These are phyloP conservation scores for Epicauta chinensis DNA, from an alignment of 1,140 invertebrate species.

Conservation along the genomic window DNA sequence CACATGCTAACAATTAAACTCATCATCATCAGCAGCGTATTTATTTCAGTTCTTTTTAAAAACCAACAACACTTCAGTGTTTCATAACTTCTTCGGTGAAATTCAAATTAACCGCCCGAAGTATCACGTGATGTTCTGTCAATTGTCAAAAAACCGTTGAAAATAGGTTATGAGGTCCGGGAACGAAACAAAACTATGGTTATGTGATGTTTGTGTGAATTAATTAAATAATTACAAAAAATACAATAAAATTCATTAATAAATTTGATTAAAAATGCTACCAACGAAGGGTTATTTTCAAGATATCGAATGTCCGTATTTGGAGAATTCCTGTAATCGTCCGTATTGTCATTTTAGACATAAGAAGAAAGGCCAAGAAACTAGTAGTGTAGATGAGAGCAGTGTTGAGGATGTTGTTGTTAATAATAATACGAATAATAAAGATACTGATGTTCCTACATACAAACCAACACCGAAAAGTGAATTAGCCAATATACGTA, in stretches of 20 bases:
- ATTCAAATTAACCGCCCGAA: not conserved
- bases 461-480: slow-evolving; percentile 46
- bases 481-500: slow-evolving; percentile 34
- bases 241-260: not conserved
- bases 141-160: not conserved
- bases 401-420: slow-evolving; percentile 14
- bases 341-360: slow-evolving; percentile 88
- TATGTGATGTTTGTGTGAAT: not conserved
- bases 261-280: slow-evolving; percentile 58
- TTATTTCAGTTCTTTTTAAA: no score
- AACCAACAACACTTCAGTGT: no score
- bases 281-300: slow-evolving; percentile 81
- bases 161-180: not conserved
- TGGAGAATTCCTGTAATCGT: slow-evolving; percentile 69
- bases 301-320: slow-evolving; percentile 76
- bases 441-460: slow-evolving; percentile 35
- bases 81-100: no score
- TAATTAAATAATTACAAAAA: no score
- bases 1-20: slow-evolving; percentile 1
- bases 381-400: not conserved
- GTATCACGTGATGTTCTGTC: not conserved
- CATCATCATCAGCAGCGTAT: no score
- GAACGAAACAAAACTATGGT: not conserved
- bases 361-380: slow-evolving; percentile 51
- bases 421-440: slow-evolving; percentile 10